Percentiles rank a stretch among this genome's conserved stretches.
Conservation (phyloP, 2,797 vertebrate species). For the Phrynocephalus guinanensis region DNA sequence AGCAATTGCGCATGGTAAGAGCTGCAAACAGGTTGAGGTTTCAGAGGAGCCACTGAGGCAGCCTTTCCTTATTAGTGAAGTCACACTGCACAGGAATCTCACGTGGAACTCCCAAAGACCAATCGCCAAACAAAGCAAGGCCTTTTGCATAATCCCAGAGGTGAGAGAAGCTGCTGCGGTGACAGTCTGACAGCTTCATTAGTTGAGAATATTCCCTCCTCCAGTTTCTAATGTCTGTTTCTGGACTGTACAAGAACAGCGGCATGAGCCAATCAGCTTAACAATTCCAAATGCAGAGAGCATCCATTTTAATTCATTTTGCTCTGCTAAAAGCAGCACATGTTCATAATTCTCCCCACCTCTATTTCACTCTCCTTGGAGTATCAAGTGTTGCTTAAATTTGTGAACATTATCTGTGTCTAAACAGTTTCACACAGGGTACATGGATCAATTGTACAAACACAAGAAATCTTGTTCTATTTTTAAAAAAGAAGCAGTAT, state of each 20-base stretch:
- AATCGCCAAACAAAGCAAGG: too few species aligned
- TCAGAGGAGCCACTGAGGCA: not conserved
- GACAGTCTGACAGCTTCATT: too few species aligned
- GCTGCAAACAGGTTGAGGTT: too few species aligned
- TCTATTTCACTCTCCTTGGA: not conserved
- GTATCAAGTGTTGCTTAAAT: not conserved
- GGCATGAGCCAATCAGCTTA: too few species aligned
- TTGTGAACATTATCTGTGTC: not conserved
- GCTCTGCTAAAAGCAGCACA: not conserved
- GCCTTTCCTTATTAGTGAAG: too few species aligned
- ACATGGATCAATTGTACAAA: not conserved
- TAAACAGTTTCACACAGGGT: not conserved
- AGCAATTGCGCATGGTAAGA: too few species aligned
- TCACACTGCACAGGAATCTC: too few species aligned
- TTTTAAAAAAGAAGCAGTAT: not conserved
- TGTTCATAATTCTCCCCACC: not conserved
- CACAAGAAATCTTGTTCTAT: not conserved
- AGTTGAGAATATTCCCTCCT: too few species aligned
- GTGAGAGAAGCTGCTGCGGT: too few species aligned
- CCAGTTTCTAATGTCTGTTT: too few species aligned
- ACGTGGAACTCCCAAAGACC: too few species aligned
- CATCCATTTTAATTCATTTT: constrained; percentile 4
- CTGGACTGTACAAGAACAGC: not conserved
- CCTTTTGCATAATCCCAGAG: too few species aligned
- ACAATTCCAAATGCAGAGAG: not conserved